Percentiles rank a stretch among this genome's conserved stretches.
Evolutionary conservation across 1,140 invertebrate species (phyloP).

Genomic region (Danaus plexippus): DNA sequence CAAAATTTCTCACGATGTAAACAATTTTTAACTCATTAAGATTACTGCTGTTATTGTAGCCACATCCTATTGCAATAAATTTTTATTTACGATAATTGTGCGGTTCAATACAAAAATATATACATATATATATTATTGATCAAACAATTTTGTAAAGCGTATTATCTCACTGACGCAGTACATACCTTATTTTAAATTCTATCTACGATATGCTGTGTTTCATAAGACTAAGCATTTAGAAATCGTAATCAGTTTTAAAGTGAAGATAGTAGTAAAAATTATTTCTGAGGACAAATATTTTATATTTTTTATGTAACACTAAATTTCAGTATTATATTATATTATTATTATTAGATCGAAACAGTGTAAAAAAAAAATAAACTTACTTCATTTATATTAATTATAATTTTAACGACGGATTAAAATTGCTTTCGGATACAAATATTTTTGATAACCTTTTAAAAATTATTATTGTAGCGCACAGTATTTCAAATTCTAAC

Average conservation of each 20-base stretch:
- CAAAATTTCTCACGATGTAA: too few species aligned
- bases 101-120: constrained; percentile 8
- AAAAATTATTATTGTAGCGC: too few species aligned
- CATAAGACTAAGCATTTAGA: constrained; percentile 21
- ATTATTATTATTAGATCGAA: background rate
- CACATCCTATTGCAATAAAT: too few species aligned
- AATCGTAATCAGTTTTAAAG: constrained; percentile 2
- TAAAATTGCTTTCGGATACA: too few species aligned
- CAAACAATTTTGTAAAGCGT: constrained; percentile 28
- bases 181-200: constrained; percentile 9
- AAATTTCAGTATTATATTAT: background rate
- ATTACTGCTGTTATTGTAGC: too few species aligned
- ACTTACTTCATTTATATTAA: constrained; percentile 1
- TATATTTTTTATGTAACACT: background rate
- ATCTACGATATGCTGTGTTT: constrained; percentile 20
- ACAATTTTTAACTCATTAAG: too few species aligned
- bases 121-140: constrained; percentile 17
- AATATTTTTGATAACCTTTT: too few species aligned
- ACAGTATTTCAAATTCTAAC: too few species aligned
- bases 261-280: background rate
- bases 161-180: constrained; percentile 23
- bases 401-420: background rate
- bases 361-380: constrained; percentile 6
- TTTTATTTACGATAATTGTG: constrained; percentile 7
- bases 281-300: constrained; percentile 2